Evolutionary conservation across 2,797 vertebrate genomes (phyloP).

Genomic region (Dicrostonyx torquatus): DNA sequence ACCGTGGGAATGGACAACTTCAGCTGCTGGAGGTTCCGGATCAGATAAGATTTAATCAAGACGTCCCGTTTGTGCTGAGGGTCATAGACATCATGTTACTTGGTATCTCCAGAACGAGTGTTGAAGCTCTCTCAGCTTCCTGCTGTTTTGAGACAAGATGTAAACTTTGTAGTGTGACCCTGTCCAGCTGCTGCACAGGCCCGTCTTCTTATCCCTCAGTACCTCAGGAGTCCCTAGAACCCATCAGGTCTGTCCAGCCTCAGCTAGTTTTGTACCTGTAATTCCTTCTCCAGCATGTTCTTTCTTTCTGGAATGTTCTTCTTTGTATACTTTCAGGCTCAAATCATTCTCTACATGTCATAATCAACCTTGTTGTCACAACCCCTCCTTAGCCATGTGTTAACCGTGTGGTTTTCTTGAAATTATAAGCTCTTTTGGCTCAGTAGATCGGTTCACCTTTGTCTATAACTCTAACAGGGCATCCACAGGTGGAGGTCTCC

Average conservation of each 20-base stretch:
- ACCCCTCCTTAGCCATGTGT: background rate
- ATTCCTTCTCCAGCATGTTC: background rate
- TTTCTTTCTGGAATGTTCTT: background rate
- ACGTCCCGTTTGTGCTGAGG: background rate
- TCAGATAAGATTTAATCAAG: background rate
- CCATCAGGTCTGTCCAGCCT: background rate
- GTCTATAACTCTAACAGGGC: background rate
- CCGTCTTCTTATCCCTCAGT: background rate
- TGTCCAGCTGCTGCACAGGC: background rate
- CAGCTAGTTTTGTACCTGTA: background rate
- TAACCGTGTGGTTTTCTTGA: background rate
- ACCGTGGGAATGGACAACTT: background rate
- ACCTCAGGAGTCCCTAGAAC: background rate
- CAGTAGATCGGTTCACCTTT: background rate
- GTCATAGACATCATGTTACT: background rate
- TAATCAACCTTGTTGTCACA: background rate
- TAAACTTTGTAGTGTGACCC: background rate
- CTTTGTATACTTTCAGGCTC: background rate
- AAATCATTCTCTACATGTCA: background rate
- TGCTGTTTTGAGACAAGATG: background rate
- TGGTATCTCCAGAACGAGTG: background rate
- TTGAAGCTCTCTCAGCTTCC: background rate
- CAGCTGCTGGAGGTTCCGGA: no score
- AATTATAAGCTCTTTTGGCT: background rate
- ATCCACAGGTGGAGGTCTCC: no score